These are phyloP conservation scores for Archilochus colubris DNA, from an alignment of 2,113 vertebrate species.

Conservation along the genomic window DNA sequence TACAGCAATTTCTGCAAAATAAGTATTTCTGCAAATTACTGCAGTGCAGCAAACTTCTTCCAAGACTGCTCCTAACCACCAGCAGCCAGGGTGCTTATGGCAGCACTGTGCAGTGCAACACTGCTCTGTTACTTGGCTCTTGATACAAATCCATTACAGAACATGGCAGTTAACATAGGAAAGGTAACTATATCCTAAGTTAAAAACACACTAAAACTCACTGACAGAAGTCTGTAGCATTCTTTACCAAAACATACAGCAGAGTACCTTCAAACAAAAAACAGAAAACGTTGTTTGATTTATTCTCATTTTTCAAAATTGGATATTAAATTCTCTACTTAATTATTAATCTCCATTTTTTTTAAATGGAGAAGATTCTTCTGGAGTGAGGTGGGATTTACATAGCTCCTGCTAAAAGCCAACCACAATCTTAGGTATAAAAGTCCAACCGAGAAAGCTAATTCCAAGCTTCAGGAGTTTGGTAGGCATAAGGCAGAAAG, in stretches of 20 bases:
- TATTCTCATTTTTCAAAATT: background rate
- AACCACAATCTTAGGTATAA: background rate
- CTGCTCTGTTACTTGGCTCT: background rate
- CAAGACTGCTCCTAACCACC: background rate
- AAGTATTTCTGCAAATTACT: background rate
- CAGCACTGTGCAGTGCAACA: background rate
- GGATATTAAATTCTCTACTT: background rate
- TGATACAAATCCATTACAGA: background rate
- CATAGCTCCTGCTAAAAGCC: background rate
- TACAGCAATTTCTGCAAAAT: background rate
- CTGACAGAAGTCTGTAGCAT: background rate
- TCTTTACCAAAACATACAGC: background rate
- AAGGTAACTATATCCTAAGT: background rate
- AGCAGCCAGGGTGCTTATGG: background rate
- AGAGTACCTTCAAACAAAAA: background rate
- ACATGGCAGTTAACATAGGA: background rate
- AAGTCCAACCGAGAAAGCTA: background rate
- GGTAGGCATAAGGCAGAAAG: background rate
- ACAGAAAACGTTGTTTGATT: background rate
- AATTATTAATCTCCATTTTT: background rate
- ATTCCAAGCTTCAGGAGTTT: background rate
- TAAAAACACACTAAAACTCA: background rate
- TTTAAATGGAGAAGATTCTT: background rate
- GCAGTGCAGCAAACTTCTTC: background rate
- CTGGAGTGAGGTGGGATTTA: background rate